Base-by-base conservation (phyloP, 2,888 invertebrate species). In the Caenorhabditis sp. region DNA sequence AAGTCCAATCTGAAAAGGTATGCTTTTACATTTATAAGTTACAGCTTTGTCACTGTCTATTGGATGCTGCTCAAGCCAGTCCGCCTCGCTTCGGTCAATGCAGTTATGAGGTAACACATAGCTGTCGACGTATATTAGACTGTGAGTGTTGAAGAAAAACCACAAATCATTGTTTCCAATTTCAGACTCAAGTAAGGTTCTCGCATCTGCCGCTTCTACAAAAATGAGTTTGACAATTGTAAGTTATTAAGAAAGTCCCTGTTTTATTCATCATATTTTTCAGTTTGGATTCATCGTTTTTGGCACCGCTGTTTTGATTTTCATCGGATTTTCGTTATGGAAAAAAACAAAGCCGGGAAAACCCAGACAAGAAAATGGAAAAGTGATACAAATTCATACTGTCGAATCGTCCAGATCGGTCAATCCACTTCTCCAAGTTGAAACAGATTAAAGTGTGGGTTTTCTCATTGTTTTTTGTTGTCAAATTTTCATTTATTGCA, bases 351-450 rank as follows among this genome's bases (percentile, higher is more conserved):
- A 21, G n/a, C 49, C 12, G 36, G 20, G 26, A 38, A 54, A 21
- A 36, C 7, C 27, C 26, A 5, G n/a, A 14, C 25, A 17, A 59
- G 54, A 58, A 17, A n/a, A 17, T 27, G 72, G 62, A 38, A 68
- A 73, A 50, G 65, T 64, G 23, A 27, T 63, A 25, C 67, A 67
- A 38, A 72, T 72, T 20, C 73, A 68, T 25, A 73, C 65, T 8
- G 73, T 73, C n/a, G 68, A 68, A 52, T 73, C 73, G 12, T 52
- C 68, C 4, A 23, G 65, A 50, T 68, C 68, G 1, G 65, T 68
- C 17, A 68, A 73, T 50, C 73, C 73, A 23, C 54, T 73, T 25
- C 31, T 73, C n/a, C 25, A 23, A 2, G 62, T n/a, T 50, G 7
- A 43, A 43, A 43, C 43, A 10, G 43, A 43, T 43, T 43, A 43